phyloP scores from a whole-genome alignment of 2,113 vertebrate species.

The Saguinus midas region DNA sequence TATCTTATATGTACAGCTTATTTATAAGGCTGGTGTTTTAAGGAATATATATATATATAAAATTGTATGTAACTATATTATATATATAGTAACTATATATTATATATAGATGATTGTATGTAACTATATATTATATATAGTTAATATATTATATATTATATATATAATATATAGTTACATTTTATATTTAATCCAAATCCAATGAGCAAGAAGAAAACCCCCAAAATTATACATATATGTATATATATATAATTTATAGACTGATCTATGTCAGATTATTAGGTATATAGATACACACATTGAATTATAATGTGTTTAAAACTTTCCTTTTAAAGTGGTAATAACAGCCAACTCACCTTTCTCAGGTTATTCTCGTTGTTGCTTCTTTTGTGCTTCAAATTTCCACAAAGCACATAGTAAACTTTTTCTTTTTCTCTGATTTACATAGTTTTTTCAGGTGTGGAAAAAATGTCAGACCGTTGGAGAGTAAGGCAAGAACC shows the following conservation, averaged over 20 bases:
- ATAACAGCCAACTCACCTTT: not conserved
- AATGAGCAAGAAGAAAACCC: slow-evolving; percentile 55
- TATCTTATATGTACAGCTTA: not conserved
- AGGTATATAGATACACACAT: not conserved
- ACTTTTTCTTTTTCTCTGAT: not conserved
- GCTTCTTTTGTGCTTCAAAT: slow-evolving; percentile 2
- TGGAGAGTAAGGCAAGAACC: not conserved
- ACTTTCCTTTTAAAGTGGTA: slow-evolving; percentile 36
- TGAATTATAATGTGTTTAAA: slow-evolving; percentile 51
- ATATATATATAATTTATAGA: not conserved
- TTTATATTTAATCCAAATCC: slow-evolving; percentile 76
- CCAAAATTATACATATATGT: slow-evolving; percentile 7
- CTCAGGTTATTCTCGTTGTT: not conserved
- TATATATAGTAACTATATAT: too few species aligned
- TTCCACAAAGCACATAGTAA: not conserved
- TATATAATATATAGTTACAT: not conserved
- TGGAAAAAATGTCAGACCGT: not conserved
- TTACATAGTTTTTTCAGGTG: not conserved
- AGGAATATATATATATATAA: not conserved
- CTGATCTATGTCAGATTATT: not conserved
- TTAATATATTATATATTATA: too few species aligned
- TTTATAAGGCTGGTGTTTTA: slow-evolving; percentile 52
- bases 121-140: too few species aligned
- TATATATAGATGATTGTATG: too few species aligned
- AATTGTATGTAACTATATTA: too few species aligned